phyloP scores from a whole-genome alignment of 1,140 invertebrate species.

The Drosophila quadrilineata region DNA sequence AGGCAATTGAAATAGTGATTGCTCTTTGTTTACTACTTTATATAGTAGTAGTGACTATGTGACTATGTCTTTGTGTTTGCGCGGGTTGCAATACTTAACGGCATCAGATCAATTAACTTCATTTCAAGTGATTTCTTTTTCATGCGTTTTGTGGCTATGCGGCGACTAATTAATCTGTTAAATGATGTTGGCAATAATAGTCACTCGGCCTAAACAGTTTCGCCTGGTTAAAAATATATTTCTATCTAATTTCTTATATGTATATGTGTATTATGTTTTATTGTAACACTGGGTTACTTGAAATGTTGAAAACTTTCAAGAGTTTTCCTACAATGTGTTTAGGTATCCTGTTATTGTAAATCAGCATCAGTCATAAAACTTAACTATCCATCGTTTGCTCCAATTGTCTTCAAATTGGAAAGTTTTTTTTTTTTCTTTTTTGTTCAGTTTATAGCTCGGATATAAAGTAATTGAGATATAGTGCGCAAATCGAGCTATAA shows the following conservation, averaged over 20 bases:
- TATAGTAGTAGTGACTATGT: no score
- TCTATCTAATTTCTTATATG: no score
- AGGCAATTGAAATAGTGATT: slow-evolving; percentile 64
- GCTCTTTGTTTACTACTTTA: no score
- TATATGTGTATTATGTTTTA: no score
- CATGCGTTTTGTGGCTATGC: slow-evolving; percentile 36
- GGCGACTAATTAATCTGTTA: slow-evolving; percentile 58
- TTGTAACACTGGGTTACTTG: no score
- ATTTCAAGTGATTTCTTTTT: slow-evolving; percentile 57
- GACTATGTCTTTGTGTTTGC: no score
- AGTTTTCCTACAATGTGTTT: slow-evolving; percentile 29
- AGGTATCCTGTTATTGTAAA: slow-evolving; percentile 47
- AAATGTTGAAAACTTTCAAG: not conserved
- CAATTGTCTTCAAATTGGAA: slow-evolving; percentile 55
- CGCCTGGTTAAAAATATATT: slow-evolving; percentile 26
- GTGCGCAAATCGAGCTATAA: slow-evolving; percentile 23
- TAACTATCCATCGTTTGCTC: slow-evolving; percentile 56
- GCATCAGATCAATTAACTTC: slow-evolving; percentile 45
- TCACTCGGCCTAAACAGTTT: no score
- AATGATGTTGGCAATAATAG: slow-evolving; percentile 40
- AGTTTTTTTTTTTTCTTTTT: slow-evolving; percentile 37
- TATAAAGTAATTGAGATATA: slow-evolving; percentile 39
- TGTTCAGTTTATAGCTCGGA: slow-evolving; percentile 26
- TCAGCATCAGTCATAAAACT: slow-evolving; percentile 47
- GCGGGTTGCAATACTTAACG: slow-evolving; percentile 39